phyloP scores from a whole-genome alignment of 2,113 vertebrate species.

The Ictidomys tridecemlineatus region DNA sequence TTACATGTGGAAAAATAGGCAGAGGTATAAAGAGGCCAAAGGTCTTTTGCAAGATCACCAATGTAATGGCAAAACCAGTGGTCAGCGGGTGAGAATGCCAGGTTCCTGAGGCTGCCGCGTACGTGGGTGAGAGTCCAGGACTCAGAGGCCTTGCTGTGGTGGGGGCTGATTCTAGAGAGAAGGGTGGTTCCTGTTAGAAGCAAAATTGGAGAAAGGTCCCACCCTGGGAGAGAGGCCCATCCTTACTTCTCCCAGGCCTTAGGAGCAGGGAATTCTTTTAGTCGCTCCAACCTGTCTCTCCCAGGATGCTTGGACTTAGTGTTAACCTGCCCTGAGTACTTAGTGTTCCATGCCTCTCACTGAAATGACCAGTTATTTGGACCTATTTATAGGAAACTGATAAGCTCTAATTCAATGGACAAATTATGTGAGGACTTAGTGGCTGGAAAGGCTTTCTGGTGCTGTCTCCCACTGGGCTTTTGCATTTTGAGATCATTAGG shows the following conservation, averaged over 20 bases:
- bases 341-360: background rate
- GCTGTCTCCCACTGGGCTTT: no score
- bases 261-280: slow-evolving; percentile 33
- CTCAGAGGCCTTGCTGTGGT: background rate
- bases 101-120: background rate
- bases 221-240: background rate
- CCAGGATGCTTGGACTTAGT: slow-evolving; percentile 32
- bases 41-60: background rate
- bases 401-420: background rate
- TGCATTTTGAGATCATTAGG: slow-evolving; percentile 47
- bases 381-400: background rate
- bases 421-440: background rate
- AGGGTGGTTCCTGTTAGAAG: background rate
- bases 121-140: background rate
- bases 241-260: background rate
- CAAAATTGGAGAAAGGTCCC: background rate
- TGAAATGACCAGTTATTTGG: background rate
- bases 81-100: background rate
- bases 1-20: background rate
- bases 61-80: background rate
- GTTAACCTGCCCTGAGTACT: background rate
- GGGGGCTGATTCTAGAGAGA: background rate
- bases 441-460: background rate
- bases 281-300: background rate
- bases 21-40: background rate